Evolutionary conservation across 2,113 vertebrate species (phyloP), one percentile per base, ranked within the genome.

Genomic region (Neolamprologus kungweensis): DNA sequence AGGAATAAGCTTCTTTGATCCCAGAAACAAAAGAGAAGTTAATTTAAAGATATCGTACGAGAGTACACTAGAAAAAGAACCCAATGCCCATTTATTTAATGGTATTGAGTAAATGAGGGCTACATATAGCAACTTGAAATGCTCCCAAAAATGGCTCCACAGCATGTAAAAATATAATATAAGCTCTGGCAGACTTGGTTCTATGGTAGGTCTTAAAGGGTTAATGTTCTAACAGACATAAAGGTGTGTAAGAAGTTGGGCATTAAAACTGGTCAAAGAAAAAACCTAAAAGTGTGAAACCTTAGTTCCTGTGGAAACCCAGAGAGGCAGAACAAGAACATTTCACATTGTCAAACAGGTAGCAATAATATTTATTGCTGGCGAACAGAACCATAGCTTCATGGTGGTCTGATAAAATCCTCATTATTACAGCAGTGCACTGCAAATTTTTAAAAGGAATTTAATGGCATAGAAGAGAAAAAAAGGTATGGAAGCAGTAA

Each of bases 121-220:
- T n/a, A n/a, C n/a, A n/a, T 16, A 47, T 2, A 47, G 0, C 45
- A 47, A 47, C 45, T 47, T 47, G 45, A 47, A 47, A 45, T 45
- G 42, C 42, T 16, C 14, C 45, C 45, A 47, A 16, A 47, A 47
- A 47, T 47, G 45, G 45, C 4, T 1, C 14, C 1, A 47, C 14
- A 16, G 45, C 45, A 47, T 16, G 45, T 47, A 47, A 47, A 47
- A 0, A 47, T 16, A 47, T 16, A 16, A 47, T 47, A 47, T 47
- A 47, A 47, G 7, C 7, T 47, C 14, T 16, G 45, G 45, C 0
- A 4, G 14, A 47, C 45, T 17, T 17, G 14, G 45, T 47, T 47
- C 45, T 47, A 47, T 47, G 45, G 14, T 47, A 47, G 14, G 45
- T 17, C 1, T 17, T 47, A 47, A 47, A 47, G 45, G 14, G 45